Percentiles rank a stretch among this genome's conserved stretches.
phyloP scores from a whole-genome alignment of 2,113 vertebrate genomes.

The Megaceryle torquata region DNA sequence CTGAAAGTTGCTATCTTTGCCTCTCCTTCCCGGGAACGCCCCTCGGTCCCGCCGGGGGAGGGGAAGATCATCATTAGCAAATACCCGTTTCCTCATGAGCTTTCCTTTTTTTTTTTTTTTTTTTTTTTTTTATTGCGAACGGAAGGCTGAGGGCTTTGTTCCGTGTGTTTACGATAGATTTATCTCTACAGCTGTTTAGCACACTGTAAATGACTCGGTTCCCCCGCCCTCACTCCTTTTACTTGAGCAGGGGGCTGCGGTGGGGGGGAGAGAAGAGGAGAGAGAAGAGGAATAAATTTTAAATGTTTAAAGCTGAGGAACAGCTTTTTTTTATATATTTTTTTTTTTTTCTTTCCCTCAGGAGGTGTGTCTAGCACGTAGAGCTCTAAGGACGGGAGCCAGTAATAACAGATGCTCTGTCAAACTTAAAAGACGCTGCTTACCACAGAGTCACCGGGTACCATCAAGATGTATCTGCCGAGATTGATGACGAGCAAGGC shows the following conservation, averaged over 20 bases:
- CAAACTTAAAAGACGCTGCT: constrained; percentile 57
- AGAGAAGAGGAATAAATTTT: background rate
- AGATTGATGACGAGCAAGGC: background rate
- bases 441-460: constrained; percentile 1
- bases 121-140: accelerated
- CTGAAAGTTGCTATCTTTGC: background rate
- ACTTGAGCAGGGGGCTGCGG: background rate
- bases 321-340: background rate
- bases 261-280: too few relatives aligned
- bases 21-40: background rate
- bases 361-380: constrained; percentile 36
- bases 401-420: constrained; percentile 41
- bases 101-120: too few relatives aligned
- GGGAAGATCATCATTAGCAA: background rate
- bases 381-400: background rate
- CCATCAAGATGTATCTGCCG: background rate
- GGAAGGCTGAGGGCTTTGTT: background rate
- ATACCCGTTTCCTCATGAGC: background rate
- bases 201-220: background rate
- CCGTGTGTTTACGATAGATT: background rate
- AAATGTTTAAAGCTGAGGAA: constrained; percentile 28
- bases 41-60: background rate
- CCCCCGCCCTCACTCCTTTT: background rate
- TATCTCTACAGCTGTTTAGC: background rate
- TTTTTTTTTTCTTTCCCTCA: background rate